Evolutionary conservation across 1,140 invertebrate genomes (phyloP).

Genomic region (Conus ventricosus): DNA sequence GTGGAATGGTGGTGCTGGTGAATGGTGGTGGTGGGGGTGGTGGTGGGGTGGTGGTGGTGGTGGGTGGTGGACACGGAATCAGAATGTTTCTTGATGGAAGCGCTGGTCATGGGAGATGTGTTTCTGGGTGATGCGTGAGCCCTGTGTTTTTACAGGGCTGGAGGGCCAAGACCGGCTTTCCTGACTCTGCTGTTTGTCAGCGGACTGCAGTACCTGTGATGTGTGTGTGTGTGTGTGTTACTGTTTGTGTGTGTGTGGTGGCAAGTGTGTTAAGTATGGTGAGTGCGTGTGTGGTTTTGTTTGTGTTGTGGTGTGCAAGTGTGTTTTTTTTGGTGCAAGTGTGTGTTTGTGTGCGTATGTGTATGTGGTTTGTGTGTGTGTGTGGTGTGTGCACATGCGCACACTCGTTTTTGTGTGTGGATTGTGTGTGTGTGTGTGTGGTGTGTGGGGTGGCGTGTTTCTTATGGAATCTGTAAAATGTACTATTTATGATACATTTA

Average conservation of each 20-base stretch:
- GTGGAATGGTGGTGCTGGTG: too few species aligned
- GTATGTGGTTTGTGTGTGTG: neutral
- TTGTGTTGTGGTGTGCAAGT: neutral
- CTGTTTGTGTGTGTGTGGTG: neutral
- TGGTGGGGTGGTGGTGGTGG: too few species aligned
- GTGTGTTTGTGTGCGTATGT: too few species aligned
- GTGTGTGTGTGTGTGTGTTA: constrained; percentile 13
- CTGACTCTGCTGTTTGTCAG: constrained; percentile 73
- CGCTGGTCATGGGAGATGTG: too few species aligned
- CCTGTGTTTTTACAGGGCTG: constrained; percentile 63
- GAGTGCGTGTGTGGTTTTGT: neutral
- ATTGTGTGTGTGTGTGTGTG: neutral
- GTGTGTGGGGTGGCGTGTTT: too few species aligned
- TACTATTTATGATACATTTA: too few species aligned
- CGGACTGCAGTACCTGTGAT: constrained; percentile 74
- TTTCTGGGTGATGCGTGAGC: too few species aligned
- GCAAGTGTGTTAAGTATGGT: neutral
- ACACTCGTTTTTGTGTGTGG: neutral
- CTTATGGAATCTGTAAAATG: too few species aligned
- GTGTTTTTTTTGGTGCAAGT: too few species aligned
- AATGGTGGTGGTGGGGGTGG: too few species aligned
- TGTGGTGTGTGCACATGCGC: neutral
- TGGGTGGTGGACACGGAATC: too few species aligned
- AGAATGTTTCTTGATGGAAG: too few species aligned
- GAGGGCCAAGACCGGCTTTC: constrained; percentile 76